A percentile compares a stretch with the other conserved stretches of the same genome.
Conservation (phyloP, 2,797 vertebrate species). For the Scleropages formosus region DNA sequence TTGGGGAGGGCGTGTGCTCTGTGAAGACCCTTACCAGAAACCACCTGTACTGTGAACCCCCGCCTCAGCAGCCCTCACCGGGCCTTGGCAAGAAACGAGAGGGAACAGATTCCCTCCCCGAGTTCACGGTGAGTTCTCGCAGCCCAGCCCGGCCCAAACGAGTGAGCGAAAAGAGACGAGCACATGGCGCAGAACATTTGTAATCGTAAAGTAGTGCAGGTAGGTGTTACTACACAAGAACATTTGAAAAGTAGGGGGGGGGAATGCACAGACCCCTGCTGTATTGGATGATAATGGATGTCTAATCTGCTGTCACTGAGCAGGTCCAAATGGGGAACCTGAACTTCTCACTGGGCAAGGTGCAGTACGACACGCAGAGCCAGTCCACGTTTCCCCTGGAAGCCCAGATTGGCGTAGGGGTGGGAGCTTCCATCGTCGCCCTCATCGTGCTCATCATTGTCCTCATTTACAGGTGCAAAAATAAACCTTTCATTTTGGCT, state of each 20-base stretch:
- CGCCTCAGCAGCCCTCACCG: conserved; percentile 78
- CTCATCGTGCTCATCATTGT: conserved; percentile 92
- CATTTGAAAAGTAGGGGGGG: neutral
- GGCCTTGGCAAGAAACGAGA: conserved; percentile 72
- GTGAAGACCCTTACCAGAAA: conserved; percentile 91
- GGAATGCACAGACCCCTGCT: neutral
- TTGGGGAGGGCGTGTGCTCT: conserved; percentile 85
- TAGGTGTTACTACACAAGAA: neutral
- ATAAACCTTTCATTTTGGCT: too few relatives aligned
- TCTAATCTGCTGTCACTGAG: neutral
- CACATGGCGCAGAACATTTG: neutral
- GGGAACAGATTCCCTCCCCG: conserved; percentile 79
- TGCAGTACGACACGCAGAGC: conserved; percentile 88
- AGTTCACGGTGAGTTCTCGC: conserved; percentile 81
- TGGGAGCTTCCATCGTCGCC: conserved; percentile 86
- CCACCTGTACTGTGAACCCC: conserved; percentile 94
- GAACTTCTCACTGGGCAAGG: conserved; percentile 84
- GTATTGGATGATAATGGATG: neutral
- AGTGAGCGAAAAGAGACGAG: neutral
- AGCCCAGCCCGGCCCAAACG: neutral
- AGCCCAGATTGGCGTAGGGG: conserved; percentile 90
- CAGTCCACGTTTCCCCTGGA: conserved; percentile 86
- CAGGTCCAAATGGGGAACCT: conserved; percentile 95
- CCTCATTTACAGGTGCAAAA: conserved; percentile 53
- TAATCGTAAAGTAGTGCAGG: neutral